These are phyloP conservation scores for Pocillopora verrucosa DNA, from an alignment of 64 coral and sea anemone species.

Conservation along the genomic window DNA sequence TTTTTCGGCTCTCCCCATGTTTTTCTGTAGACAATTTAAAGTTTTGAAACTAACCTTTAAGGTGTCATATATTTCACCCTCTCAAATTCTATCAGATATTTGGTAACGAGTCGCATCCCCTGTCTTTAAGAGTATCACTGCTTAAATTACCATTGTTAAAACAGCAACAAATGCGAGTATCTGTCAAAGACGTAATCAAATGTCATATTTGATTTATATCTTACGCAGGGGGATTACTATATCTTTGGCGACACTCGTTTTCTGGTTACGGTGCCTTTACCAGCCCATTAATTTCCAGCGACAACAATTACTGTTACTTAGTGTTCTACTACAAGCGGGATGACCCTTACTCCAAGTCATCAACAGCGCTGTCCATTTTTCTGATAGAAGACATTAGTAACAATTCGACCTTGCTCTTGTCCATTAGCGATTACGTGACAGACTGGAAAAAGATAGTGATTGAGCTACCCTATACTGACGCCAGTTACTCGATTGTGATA, in stretches of 20 bases:
- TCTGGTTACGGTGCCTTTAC: background rate
- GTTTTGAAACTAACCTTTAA: no score
- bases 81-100: no score
- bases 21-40: no score
- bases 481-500: slow-evolving; percentile 19
- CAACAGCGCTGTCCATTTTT: background rate
- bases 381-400: background rate
- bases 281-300: background rate
- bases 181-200: background rate
- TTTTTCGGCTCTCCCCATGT: no score
- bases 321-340: background rate
- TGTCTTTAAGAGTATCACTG: no score
- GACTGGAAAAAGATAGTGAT: slow-evolving; percentile 27
- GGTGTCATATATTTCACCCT: no score
- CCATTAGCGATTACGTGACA: background rate
- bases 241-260: no score
- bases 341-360: no score
- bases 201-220: background rate
- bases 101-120: no score
- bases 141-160: background rate
- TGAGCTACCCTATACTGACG: background rate
- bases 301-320: slow-evolving; percentile 16
- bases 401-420: background rate
- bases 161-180: background rate
- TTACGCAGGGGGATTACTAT: background rate